Conservation (phyloP, 2,797 vertebrate genomes). For the Danio choprae region DNA sequence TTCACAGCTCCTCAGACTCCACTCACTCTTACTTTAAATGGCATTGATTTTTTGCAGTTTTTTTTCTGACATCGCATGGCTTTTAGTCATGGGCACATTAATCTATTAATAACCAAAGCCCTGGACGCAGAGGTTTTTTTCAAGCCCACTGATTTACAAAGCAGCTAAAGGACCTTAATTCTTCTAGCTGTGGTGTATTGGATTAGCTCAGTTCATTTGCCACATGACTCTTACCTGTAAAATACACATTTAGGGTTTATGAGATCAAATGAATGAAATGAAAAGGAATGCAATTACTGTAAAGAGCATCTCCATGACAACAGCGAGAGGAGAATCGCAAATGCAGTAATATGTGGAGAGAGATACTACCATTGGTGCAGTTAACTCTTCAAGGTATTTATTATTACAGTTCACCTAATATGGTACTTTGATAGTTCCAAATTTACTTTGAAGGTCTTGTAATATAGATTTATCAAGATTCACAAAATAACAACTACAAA, state of each 20-base stretch:
- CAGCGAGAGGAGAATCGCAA: neutral
- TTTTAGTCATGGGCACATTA: conserved; percentile 3
- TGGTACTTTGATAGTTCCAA: too few relatives aligned
- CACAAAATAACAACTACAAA: too few relatives aligned
- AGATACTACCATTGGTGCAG: neutral
- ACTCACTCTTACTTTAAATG: neutral
- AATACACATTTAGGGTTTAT: neutral
- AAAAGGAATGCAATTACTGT: neutral
- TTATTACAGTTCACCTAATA: neutral
- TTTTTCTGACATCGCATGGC: neutral
- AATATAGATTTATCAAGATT: too few relatives aligned
- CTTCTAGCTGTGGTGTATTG: neutral
- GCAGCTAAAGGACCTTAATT: neutral
- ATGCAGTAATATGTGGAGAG: neutral
- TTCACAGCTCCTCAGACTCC: conserved; percentile 12
- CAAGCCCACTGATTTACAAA: neutral
- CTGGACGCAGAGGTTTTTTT: neutral
- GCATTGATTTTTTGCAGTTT: neutral
- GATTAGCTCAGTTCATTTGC: neutral
- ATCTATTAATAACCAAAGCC: neutral
- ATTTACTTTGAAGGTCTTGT: too few relatives aligned
- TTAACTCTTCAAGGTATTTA: neutral
- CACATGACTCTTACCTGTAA: neutral
- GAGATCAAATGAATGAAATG: neutral
- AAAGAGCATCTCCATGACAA: conserved; percentile 26